phyloP scores from a whole-genome alignment of 2,113 vertebrate genomes.

The Myiozetetes cayanensis region DNA sequence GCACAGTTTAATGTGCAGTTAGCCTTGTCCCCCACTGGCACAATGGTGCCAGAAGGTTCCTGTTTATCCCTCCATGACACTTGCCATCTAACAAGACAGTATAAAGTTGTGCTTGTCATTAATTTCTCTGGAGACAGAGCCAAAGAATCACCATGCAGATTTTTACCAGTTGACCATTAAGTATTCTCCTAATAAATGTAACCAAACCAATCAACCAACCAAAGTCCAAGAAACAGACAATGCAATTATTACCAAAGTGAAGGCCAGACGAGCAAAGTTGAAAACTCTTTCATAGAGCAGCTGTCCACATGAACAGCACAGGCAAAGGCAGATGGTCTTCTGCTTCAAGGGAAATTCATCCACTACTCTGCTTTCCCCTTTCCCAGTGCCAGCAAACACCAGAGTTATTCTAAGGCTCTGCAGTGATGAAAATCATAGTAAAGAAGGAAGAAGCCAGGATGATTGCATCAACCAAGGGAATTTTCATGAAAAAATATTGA shows the following conservation, averaged over 20 bases:
- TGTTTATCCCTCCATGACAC: background rate
- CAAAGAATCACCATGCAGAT: background rate
- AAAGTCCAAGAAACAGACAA: background rate
- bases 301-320: background rate
- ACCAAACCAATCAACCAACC: background rate
- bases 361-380: fast-evolving
- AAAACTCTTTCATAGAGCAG: background rate
- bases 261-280: background rate
- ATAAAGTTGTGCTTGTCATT: background rate
- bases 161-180: background rate
- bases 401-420: background rate
- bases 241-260: background rate
- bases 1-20: fast-evolving
- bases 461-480: background rate
- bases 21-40: no score
- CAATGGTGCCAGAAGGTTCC: background rate
- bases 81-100: background rate
- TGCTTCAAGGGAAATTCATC: background rate
- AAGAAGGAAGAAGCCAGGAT: background rate
- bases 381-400: background rate
- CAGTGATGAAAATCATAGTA: background rate
- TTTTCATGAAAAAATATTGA: background rate
- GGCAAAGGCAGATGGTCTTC: background rate
- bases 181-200: background rate
- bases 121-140: background rate